Base-by-base conservation (phyloP, 2,888 invertebrate species). In the Acrobeloides nanus region DNA sequence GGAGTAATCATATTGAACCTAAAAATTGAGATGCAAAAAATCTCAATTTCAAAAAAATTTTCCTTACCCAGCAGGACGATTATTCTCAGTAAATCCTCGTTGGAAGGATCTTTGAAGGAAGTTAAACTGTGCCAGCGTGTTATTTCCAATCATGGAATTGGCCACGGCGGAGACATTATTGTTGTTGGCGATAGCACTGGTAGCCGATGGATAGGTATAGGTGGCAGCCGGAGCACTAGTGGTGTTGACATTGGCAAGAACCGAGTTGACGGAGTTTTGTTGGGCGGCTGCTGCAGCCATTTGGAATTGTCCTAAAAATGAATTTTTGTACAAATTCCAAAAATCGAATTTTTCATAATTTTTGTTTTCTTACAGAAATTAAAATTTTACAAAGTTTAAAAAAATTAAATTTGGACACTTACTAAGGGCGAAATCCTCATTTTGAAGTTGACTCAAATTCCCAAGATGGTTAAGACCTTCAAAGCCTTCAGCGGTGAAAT, bases 1-100 rank as follows among this genome's bases (percentile, higher is more conserved):
- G 71, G 71, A 3, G 71, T 71, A 48, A 71, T 72, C 71, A 71
- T 71, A 59, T 72, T 71, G 65, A 71, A 71, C 34, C 66, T 67
- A 55, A 18, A 55, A 51, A 24, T 12, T 20, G 12, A 40, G 7
- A 8, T 17, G 39, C 15, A 10, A 17, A 4, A 43, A 43, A 10
- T 43, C 15, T 29, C n/a, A 10, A 10, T 29, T 44, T 43, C 44
- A 43, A 10, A 45, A 43, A 20, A 1, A 10, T 29, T 12, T 12
- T 7, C 21, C 40, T 40, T 17, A 49, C 31, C 39, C 39, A 20
- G 51, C 20, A 1, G 39, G 10, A 20, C 53, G 27, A 17, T 56
- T 53, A 17, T 44, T 44, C 7, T 53, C 49, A 40, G 53, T 60
- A 25, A 29, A 23, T 17, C 54, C 43, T 20, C 55, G 49, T 32